Conservation (phyloP, 2,797 vertebrate genomes). For the Myotis pilosus region DNA sequence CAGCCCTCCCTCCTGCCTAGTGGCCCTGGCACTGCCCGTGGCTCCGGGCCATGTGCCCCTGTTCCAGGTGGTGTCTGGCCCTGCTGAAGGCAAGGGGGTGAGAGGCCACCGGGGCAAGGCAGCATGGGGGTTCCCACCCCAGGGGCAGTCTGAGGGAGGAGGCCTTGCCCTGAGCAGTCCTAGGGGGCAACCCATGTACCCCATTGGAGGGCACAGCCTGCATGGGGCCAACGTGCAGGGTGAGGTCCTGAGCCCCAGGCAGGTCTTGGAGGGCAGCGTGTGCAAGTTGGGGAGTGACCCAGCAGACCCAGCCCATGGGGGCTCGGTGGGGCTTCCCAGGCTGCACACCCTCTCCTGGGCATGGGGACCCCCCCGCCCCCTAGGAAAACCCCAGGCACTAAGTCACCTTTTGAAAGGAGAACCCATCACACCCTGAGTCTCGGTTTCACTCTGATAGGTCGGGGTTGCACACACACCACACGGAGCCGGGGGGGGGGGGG, state of each 20-base stretch:
- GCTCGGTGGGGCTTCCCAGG: not conserved
- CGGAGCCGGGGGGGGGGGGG: fast-evolving
- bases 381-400: not conserved
- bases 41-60: fast-evolving
- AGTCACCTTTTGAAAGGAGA: not conserved
- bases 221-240: not conserved
- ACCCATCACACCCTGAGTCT: fast-evolving
- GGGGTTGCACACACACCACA: fast-evolving
- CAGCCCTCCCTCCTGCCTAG: not conserved
- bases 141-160: not conserved
- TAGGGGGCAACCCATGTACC: not conserved
- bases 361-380: not conserved
- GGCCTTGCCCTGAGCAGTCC: not conserved
- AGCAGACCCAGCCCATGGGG: not conserved
- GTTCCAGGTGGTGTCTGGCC: fast-evolving
- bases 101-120: not conserved
- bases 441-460: constrained; percentile 44
- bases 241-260: not conserved
- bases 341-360: not conserved
- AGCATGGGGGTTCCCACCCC: fast-evolving
- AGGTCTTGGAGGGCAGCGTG: fast-evolving
- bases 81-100: fast-evolving
- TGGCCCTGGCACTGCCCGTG: not conserved
- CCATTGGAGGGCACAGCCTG: not conserved
- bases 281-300: not conserved